Conservation (phyloP, 2,888 invertebrate genomes). For the Anthrax anthrax region DNA sequence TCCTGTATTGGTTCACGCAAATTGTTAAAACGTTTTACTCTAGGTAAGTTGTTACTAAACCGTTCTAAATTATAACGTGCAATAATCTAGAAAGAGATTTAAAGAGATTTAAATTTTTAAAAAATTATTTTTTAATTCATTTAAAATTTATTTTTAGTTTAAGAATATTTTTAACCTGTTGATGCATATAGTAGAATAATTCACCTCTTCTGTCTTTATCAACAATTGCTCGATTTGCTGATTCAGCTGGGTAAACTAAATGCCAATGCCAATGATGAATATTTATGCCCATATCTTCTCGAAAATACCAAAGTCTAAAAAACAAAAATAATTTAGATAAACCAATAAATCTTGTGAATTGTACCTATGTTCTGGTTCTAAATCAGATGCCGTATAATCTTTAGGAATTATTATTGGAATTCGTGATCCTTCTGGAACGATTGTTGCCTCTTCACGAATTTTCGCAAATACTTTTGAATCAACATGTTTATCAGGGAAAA, state of each 20-base stretch:
- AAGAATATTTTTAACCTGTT: conserved; percentile 32
- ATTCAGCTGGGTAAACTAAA: conserved; percentile 60
- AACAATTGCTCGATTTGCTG: conserved; percentile 39
- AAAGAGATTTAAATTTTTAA: too few relatives aligned
- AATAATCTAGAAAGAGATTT: conserved; percentile 8
- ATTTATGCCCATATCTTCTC: conserved; percentile 40
- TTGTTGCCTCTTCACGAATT: conserved; percentile 39
- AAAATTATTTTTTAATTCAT: too few relatives aligned
- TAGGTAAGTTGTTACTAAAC: conserved; percentile 47
- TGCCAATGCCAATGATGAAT: conserved; percentile 45
- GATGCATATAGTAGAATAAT: conserved; percentile 65
- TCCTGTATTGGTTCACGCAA: conserved; percentile 52
- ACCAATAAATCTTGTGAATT: not conserved
- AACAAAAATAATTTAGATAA: not conserved
- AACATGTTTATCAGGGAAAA: conserved; percentile 47
- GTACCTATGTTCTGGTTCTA: conserved; percentile 54
- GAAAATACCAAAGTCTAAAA: conserved; percentile 51
- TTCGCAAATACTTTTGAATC: conserved; percentile 40
- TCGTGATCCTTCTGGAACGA: conserved; percentile 43
- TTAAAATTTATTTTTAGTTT: too few relatives aligned
- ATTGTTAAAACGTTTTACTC: conserved; percentile 45
- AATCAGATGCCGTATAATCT: conserved; percentile 55
- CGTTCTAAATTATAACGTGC: conserved; percentile 57
- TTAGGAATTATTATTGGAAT: conserved; percentile 40
- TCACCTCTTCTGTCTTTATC: conserved; percentile 60